Percentiles rank a stretch among this genome's conserved stretches.
These are phyloP conservation scores for Drosophila cracens DNA, from an alignment of 2,888 invertebrate species.

Conservation along the genomic window DNA sequence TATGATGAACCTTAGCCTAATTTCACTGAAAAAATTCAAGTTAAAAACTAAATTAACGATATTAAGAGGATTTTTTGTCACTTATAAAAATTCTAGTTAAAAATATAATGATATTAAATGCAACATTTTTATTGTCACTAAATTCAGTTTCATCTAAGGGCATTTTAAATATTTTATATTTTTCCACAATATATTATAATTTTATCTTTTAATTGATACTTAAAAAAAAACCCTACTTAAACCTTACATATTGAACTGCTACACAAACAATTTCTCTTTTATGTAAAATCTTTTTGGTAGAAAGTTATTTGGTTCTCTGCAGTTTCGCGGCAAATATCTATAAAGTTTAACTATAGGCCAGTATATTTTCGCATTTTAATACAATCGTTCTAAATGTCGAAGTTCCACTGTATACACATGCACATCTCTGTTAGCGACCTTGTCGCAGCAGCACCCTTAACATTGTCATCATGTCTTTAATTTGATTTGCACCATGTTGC, in stretches of 20 bases:
- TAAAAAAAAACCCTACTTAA: not conserved
- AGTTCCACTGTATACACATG: not conserved
- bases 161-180: not conserved
- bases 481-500: conserved; percentile 83
- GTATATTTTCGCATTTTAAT: not conserved
- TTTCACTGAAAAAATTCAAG: not conserved
- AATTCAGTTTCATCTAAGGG: not conserved
- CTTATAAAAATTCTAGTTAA: not conserved
- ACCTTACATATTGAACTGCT: not conserved
- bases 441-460: conserved; percentile 65
- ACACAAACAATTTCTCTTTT: not conserved
- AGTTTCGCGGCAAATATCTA: not conserved
- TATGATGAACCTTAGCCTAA: not conserved
- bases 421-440: conserved; percentile 42
- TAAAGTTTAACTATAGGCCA: not conserved
- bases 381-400: not conserved
- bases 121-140: too few species aligned
- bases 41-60: not conserved
- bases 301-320: not conserved
- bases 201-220: not conserved
- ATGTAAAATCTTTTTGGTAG: not conserved
- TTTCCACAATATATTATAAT: not conserved
- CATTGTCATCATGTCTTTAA: conserved; percentile 78
- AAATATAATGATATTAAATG: not conserved
- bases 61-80: not conserved